Evolutionary conservation across 2,113 vertebrate species (phyloP).

Genomic region (Nycticebus coucang): DNA sequence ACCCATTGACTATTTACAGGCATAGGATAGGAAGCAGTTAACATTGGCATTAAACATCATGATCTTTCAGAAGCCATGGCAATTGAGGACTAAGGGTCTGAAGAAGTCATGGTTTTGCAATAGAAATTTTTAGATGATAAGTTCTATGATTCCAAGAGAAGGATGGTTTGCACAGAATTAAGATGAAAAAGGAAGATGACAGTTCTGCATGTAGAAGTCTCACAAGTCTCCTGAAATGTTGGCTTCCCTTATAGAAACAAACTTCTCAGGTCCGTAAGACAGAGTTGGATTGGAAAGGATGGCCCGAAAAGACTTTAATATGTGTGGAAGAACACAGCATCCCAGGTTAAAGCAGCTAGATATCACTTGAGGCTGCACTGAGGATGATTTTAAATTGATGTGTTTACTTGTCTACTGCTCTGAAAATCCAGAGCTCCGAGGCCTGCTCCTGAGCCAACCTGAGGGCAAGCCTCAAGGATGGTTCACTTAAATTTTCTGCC

Average conservation of each 20-base stretch:
- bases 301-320: conserved; percentile 27
- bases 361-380: background rate
- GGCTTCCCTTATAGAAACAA: background rate
- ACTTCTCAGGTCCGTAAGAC: background rate
- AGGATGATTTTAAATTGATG: conserved; percentile 15
- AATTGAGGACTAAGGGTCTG: background rate
- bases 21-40: background rate
- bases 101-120: conserved; percentile 12
- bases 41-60: background rate
- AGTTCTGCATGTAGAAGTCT: background rate
- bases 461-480: background rate
- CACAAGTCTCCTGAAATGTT: background rate
- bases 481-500: background rate
- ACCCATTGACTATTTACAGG: background rate
- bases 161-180: background rate
- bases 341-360: conserved; percentile 7
- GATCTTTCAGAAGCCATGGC: background rate
- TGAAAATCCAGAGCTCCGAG: background rate
- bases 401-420: conserved; percentile 4
- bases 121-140: background rate
- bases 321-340: conserved; percentile 24
- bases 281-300: background rate
- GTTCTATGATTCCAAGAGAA: background rate
- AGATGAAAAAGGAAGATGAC: background rate
- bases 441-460: background rate